Percentiles rank a stretch among this genome's conserved stretches.
These are phyloP conservation scores for Falco cherrug DNA, from an alignment of 2,797 vertebrate genomes.

Conservation along the genomic window DNA sequence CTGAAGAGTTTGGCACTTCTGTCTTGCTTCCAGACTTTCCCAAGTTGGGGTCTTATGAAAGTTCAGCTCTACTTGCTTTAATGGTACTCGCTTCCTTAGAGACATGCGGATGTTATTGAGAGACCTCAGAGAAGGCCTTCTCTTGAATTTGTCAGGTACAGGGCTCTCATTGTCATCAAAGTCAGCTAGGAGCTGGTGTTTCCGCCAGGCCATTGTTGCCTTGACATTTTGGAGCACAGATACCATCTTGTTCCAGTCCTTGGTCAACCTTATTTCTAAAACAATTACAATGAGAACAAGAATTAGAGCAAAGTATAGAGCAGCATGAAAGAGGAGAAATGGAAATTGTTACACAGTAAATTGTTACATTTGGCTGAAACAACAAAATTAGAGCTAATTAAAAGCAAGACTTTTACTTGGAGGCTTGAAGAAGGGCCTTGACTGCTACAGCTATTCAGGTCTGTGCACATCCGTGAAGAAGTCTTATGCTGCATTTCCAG, in stretches of 20 bases:
- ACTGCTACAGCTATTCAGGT: not conserved
- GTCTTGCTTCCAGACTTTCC: slow-evolving; percentile 77
- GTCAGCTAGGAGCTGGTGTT: slow-evolving; percentile 82
- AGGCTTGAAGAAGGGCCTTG: not conserved
- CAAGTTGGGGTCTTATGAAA: slow-evolving; percentile 73
- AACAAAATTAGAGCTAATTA: not conserved
- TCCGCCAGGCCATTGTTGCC: slow-evolving; percentile 78
- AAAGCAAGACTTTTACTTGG: not conserved
- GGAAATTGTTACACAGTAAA: not conserved
- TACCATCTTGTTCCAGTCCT: slow-evolving; percentile 61
- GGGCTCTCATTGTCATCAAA: slow-evolving; percentile 78
- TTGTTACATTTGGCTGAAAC: not conserved
- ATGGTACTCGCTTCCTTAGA: slow-evolving; percentile 84
- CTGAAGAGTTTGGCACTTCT: slow-evolving; percentile 73
- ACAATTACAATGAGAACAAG: not conserved
- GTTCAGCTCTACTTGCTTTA: slow-evolving; percentile 83
- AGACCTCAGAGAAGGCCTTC: slow-evolving; percentile 77
- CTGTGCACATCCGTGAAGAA: not conserved
- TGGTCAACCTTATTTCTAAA: not conserved
- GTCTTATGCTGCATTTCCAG: not conserved
- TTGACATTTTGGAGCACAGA: slow-evolving; percentile 80
- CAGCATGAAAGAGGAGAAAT: not conserved
- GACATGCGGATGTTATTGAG: slow-evolving; percentile 86
- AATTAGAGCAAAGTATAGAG: not conserved
- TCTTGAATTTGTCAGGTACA: slow-evolving; percentile 75